phyloP scores from a whole-genome alignment of 2,797 vertebrate species.

The Spinus pinus region DNA sequence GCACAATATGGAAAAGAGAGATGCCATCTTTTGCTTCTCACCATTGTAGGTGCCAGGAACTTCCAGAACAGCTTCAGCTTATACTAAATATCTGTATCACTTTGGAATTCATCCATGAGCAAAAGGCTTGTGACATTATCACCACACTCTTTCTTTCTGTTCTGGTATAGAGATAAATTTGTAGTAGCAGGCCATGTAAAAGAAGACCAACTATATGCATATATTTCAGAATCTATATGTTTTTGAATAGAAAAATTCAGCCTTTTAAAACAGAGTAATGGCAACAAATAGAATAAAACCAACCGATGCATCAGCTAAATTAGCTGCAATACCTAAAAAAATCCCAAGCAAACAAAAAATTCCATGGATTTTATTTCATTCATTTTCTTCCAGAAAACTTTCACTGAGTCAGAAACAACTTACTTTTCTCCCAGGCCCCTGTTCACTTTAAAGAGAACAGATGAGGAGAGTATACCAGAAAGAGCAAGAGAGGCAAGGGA shows the following conservation, averaged over 20 bases:
- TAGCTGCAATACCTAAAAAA: not conserved
- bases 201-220: not conserved
- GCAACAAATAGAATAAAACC: not conserved
- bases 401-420: not conserved
- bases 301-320: not conserved
- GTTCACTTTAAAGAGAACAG: not conserved
- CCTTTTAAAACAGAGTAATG: not conserved
- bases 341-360: not conserved
- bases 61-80: slow-evolving; percentile 36
- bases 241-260: not conserved
- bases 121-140: slow-evolving; percentile 25
- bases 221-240: not conserved
- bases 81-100: slow-evolving; percentile 10
- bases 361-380: not conserved
- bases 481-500: not conserved
- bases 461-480: not conserved
- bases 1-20: slow-evolving; percentile 22
- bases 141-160: not conserved
- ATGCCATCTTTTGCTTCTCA: slow-evolving; percentile 45
- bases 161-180: not conserved
- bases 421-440: not conserved
- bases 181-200: not conserved
- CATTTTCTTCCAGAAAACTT: not conserved
- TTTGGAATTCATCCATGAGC: slow-evolving; percentile 28
- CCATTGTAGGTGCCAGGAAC: not conserved